Base-by-base conservation (phyloP, 2,113 vertebrate genomes). In the Oreotrochilus melanogaster region DNA sequence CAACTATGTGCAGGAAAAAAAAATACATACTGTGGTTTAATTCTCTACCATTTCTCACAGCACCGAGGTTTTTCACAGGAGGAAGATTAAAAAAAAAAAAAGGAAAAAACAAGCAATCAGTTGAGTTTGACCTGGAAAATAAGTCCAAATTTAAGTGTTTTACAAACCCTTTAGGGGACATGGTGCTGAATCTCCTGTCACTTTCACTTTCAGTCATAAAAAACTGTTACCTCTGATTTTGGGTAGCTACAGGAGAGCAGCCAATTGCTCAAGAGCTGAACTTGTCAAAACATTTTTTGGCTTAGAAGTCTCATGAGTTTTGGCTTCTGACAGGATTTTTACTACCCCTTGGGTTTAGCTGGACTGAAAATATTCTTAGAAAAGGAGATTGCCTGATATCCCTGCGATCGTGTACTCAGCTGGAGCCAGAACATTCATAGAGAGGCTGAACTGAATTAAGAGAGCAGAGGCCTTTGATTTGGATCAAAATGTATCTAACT, bases 261-360 rank as follows among this genome's bases (percentile, higher is more conserved):
- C 31, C 79, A 93, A 64, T 54, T 3, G 6, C 27, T 86, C 37
- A 67, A 54, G 60, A 95, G 60, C 47, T 74, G 19, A 90, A 74
- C 33, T 83, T 92, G 67, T 83, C 79, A 88, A 90, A 93, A 71
- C 12, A 0, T 10, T 78, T 90, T 86, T 80, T 72, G 27, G 8
- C 30, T 74, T 57, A 33, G 19, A 53, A 84, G 13, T 66, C 47
- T 80, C 60, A 66, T 0, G 2, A 76, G 8, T 64, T 67, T 64
- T 84, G 86, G n/a, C 56, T 95, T 93, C 82, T 74, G 64, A 56
- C 18, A 31, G 91, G 60, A 78, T 27, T 84, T 94, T 78, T 86
- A 37, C 53, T 84, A 66, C 16, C 18, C 56, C 8, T 83, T 66
- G 60, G 28, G 37, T 86, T 88, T 84, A 91, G 16, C 33, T 72